Conservation (phyloP, 2,888 invertebrate genomes). For the Amblyteles armatorius region DNA sequence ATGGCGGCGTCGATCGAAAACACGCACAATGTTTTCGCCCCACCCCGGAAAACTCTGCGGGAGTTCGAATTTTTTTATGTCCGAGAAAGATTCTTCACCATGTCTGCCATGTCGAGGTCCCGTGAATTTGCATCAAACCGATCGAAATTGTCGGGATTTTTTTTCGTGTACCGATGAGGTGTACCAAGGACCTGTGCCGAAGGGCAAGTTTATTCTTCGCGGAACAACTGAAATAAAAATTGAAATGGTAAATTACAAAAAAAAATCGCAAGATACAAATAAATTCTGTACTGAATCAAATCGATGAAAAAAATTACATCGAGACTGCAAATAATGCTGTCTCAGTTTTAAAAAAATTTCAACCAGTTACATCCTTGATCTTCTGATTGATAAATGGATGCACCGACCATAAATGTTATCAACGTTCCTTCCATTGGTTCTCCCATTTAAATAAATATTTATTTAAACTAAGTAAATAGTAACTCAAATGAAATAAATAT, state of each 20-base stretch:
- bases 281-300: not conserved
- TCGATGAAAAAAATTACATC: no score
- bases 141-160: not conserved
- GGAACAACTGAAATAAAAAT: not conserved
- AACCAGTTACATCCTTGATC: no score
- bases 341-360: no score
- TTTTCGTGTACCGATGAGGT: not conserved
- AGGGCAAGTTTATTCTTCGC: not conserved
- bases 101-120: not conserved
- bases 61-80: slow-evolving; percentile 7
- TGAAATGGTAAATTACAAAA: not conserved
- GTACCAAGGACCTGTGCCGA: not conserved
- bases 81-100: not conserved
- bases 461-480: no score
- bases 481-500: no score
- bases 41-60: slow-evolving; percentile 27
- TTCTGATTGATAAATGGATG: no score
- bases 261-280: not conserved
- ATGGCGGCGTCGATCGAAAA: not conserved
- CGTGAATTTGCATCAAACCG: not conserved
- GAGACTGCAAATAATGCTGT: no score
- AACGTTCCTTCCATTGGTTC: no score
- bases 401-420: no score
- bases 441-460: no score
- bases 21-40: not conserved